These are phyloP conservation scores for Drosophila navojoa DNA, from an alignment of 1,140 invertebrate species.

Conservation along the genomic window DNA sequence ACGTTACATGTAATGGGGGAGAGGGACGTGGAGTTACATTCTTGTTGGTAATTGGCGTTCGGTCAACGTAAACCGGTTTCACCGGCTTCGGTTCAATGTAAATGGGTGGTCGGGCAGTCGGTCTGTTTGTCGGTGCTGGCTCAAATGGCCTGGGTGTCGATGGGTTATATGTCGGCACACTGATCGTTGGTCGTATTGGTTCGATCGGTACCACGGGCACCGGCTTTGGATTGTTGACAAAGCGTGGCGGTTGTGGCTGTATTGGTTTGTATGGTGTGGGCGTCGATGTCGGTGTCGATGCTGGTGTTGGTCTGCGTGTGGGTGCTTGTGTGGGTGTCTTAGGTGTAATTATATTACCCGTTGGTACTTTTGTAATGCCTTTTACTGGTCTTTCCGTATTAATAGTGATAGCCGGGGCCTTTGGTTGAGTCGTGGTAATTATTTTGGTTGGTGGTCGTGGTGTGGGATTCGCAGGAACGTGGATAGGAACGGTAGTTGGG, in stretches of 20 bases:
- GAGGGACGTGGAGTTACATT: constrained; percentile 79
- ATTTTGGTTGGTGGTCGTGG: constrained; percentile 55
- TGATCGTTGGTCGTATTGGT: constrained; percentile 39
- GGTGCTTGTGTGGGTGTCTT: constrained; percentile 33
- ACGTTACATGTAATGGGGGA: constrained; percentile 60
- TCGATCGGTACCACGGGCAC: constrained; percentile 6
- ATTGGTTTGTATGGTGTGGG: constrained; percentile 13
- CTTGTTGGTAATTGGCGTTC: constrained; percentile 38
- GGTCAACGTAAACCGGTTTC: constrained; percentile 23
- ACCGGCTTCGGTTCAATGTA: constrained; percentile 29
- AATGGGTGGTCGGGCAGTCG: constrained; percentile 41
- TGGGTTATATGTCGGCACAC: constrained; percentile 43
- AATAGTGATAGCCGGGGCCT: constrained; percentile 79
- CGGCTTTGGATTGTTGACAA: constrained; percentile 14
- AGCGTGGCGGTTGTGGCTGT: constrained; percentile 25
- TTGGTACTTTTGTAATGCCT: constrained; percentile 62
- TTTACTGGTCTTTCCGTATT: constrained; percentile 73
- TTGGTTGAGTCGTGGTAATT: constrained; percentile 64
- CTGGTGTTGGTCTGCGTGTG: not conserved
- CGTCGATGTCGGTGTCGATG: not conserved
- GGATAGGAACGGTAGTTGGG: constrained; percentile 62
- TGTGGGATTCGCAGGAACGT: constrained; percentile 57
- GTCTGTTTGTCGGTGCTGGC: constrained; percentile 32
- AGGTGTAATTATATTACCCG: constrained; percentile 72
- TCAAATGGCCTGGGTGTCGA: constrained; percentile 53